Percentiles rank a stretch among this genome's conserved stretches.
These are phyloP conservation scores for Herpailurus yagouaroundi DNA, from an alignment of 2,113 vertebrate genomes.

Conservation along the genomic window DNA sequence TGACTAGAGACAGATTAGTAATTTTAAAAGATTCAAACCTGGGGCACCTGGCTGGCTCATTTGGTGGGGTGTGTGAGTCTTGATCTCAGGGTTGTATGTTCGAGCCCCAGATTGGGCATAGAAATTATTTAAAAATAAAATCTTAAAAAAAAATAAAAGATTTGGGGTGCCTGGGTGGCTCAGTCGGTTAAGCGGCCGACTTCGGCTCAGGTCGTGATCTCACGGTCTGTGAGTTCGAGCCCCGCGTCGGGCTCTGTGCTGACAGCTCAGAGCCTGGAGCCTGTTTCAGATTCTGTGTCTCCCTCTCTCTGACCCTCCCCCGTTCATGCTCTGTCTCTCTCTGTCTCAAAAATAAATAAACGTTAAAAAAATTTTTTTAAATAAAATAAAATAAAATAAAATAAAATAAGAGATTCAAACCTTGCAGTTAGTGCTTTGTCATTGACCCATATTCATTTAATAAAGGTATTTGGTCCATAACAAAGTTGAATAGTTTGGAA, in stretches of 20 bases:
- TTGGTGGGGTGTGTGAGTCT: background rate
- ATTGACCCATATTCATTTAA: background rate
- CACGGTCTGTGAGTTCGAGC: no score
- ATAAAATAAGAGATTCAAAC: background rate
- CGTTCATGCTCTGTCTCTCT: no score
- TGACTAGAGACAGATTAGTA: background rate
- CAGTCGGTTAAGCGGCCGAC: no score
- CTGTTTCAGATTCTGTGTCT: no score
- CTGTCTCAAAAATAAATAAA: no score
- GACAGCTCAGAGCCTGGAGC: no score
- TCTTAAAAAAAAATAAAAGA: background rate
- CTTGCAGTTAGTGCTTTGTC: background rate
- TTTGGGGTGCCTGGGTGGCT: no score
- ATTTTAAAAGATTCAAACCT: background rate
- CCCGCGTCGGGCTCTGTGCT: no score
- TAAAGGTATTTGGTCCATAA: background rate
- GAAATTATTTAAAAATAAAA: background rate
- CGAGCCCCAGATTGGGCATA: background rate
- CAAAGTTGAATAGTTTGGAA: background rate
- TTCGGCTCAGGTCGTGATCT: no score
- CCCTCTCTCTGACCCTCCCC: no score
- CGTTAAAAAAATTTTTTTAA: background rate
- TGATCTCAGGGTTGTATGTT: background rate
- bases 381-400: background rate
- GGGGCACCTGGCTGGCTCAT: background rate